Evolutionary conservation across 2,888 invertebrate genomes (phyloP).

Genomic region (Lamellibrachia columna): DNA sequence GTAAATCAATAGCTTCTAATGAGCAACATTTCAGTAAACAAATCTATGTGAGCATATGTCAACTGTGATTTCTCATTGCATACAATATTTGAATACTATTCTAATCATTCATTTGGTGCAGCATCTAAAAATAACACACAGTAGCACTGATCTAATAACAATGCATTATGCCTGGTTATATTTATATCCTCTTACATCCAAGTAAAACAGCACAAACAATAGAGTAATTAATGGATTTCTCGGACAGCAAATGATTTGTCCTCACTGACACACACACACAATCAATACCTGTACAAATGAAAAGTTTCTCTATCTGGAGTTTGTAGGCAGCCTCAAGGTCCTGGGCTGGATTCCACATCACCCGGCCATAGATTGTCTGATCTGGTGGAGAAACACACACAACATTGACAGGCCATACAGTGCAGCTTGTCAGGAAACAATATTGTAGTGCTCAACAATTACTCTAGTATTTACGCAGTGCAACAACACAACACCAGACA

Average conservation of each 20-base stretch:
- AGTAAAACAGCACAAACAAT: neutral
- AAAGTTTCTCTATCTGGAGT: conserved; percentile 63
- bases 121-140: neutral
- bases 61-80: neutral
- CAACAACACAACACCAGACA: no score
- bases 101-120: neutral
- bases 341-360: conserved; percentile 66
- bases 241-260: neutral
- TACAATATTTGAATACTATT: neutral
- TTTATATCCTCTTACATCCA: neutral
- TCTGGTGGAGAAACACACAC: conserved; percentile 37
- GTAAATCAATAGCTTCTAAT: neutral
- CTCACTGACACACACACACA: neutral
- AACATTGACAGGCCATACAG: neutral
- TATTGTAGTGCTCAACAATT: neutral
- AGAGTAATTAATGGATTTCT: neutral
- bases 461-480: neutral
- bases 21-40: neutral
- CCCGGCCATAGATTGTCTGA: conserved; percentile 63
- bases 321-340: conserved; percentile 64
- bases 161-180: neutral
- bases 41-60: neutral
- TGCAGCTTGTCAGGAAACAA: neutral
- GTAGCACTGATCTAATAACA: neutral
- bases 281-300: conserved; percentile 62